Base-by-base conservation (phyloP, 2,888 invertebrate species). In the Itoplectis maculator region DNA sequence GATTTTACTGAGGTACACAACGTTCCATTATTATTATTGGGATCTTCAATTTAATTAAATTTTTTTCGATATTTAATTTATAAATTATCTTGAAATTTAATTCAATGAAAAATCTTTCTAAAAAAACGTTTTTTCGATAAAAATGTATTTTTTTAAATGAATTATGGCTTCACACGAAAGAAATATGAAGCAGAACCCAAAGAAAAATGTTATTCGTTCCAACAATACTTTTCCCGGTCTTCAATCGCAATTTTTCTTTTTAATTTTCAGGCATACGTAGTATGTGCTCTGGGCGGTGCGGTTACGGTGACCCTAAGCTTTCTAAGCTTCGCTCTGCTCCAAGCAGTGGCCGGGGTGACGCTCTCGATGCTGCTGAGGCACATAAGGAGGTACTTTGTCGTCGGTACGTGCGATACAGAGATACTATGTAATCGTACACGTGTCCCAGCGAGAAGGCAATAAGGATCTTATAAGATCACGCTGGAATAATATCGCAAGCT, bases 1-100 rank as follows among this genome's bases (percentile, higher is more conserved):
- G 97, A 97, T 89, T 97, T 97, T 92, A 95, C 96, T 90, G 96
- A 96, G 94, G 97, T 96, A 89, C 29, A n/a, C n/a, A n/a, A n/a
- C n/a, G n/a, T n/a, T n/a, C n/a, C n/a, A n/a, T n/a, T n/a, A n/a
- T n/a, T n/a, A n/a, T n/a, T n/a, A n/a, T n/a, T n/a, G n/a, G n/a
- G n/a, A n/a, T n/a, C n/a, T n/a, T n/a, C n/a, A n/a, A n/a, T 47
- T 9, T 45, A 5, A 65, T 61, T 18, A 0, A 51, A 15, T 29
- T 40, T 37, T 1, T 40, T 29, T 29, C 29, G n/a, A n/a, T 47
- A 0, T 4, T n/a, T 47, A n/a, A 47, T 47, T 6, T 47, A 15
- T 15, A 15, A 15, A 42, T 2, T 42, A 42, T 0, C 7, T 11
- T 0, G 11, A 42, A 42, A 11, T 42, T 11, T 8, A n/a, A n/a